Percentiles rank a stretch among this genome's conserved stretches.
Evolutionary conservation across 2,113 vertebrate genomes (phyloP).

Genomic region (Ondatra zibethicus): DNA sequence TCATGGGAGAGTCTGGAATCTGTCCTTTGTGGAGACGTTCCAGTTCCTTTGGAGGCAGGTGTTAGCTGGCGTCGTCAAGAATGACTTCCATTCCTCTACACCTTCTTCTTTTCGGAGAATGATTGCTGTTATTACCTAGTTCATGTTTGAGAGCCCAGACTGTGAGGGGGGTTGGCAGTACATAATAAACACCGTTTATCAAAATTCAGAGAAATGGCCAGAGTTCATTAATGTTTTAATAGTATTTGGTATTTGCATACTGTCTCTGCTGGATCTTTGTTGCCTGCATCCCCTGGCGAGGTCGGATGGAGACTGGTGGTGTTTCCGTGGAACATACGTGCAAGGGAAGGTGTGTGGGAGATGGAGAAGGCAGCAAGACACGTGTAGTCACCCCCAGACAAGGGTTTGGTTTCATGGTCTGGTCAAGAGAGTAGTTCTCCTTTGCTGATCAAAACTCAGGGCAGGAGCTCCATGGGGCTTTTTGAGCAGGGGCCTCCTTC

Average conservation of each 20-base stretch:
- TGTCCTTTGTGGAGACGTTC: background rate
- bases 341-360: background rate
- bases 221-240: constrained; percentile 83
- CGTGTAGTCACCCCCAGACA: background rate
- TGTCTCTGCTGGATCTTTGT: constrained; percentile 70
- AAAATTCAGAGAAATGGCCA: constrained; percentile 76
- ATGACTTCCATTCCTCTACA: constrained; percentile 25
- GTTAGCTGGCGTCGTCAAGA: constrained; percentile 1
- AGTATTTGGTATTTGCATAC: constrained; percentile 78
- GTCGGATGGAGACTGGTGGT: constrained; percentile 1
- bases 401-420: background rate
- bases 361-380: background rate
- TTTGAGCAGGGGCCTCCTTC: background rate
- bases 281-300: constrained; percentile 58
- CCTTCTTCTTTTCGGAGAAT: constrained; percentile 64
- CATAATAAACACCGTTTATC: constrained; percentile 76
- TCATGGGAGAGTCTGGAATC: background rate
- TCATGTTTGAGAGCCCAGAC: constrained; percentile 71
- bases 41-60: constrained; percentile 18
- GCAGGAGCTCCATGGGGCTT: background rate
- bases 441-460: background rate
- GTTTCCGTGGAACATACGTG: constrained; percentile 14
- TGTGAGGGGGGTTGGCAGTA: constrained; percentile 58
- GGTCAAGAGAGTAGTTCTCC: background rate
- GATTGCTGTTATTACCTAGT: constrained; percentile 71